Conservation (phyloP, 2,888 invertebrate species). For the Leptura quadrifasciata region DNA sequence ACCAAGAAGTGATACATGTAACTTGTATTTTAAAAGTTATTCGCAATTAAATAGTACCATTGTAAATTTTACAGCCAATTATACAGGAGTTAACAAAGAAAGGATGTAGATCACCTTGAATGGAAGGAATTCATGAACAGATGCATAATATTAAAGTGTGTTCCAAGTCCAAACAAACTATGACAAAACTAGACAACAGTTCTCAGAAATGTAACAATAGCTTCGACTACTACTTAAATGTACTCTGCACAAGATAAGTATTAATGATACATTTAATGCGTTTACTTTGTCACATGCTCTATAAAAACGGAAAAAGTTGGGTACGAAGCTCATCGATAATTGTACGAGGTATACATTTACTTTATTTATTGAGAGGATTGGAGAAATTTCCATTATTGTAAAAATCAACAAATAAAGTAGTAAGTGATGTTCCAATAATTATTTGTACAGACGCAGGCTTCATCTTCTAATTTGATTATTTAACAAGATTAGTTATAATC, state of each 20-base stretch:
- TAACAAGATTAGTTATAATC: no score
- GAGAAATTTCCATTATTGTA: no score
- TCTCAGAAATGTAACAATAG: background rate
- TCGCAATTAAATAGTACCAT: background rate
- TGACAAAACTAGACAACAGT: background rate
- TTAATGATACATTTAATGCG: background rate
- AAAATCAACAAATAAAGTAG: no score
- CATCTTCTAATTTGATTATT: no score
- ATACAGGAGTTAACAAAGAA: slow-evolving; percentile 43
- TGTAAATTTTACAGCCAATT: slow-evolving; percentile 9
- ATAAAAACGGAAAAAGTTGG: no score
- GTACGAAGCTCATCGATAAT: no score
- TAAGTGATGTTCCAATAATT: no score
- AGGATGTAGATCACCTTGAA: slow-evolving; percentile 52
- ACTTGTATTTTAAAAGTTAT: background rate
- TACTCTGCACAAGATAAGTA: background rate
- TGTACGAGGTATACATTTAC: no score
- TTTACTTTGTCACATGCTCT: no score
- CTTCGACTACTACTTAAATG: background rate
- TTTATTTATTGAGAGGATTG: no score
- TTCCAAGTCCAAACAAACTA: slow-evolving; percentile 32
- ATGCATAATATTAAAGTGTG: slow-evolving; percentile 31
- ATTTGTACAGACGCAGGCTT: no score
- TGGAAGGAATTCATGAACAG: slow-evolving; percentile 49
- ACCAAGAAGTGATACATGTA: background rate